Evolutionary conservation across 2,113 vertebrate species (phyloP).

Genomic region (Ptychochromis oligacanthus): DNA sequence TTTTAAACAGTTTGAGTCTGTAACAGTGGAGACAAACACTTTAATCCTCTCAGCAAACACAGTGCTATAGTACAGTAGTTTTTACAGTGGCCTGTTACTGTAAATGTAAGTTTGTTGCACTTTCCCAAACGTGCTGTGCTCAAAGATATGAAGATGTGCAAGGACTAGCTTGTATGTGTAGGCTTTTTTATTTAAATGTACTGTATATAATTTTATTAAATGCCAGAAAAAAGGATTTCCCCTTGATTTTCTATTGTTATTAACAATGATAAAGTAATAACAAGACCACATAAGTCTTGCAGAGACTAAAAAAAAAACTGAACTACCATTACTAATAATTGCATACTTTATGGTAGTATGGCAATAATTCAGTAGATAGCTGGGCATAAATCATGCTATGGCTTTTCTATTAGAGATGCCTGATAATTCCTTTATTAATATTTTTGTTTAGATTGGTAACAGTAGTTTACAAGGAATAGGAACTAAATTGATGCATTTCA

Average conservation of each 20-base stretch:
- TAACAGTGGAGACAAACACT: not conserved
- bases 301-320: too few relatives aligned
- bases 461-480: not conserved
- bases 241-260: not conserved
- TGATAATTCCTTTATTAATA: not conserved
- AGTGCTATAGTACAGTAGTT: not conserved
- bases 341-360: not conserved
- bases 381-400: not conserved
- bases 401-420: not conserved
- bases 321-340: not conserved
- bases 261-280: not conserved
- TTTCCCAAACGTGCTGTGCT: not conserved
- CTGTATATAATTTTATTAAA: not conserved
- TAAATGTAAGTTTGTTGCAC: not conserved
- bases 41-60: not conserved
- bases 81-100: accelerated
- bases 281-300: not conserved
- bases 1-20: not conserved
- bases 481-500: not conserved
- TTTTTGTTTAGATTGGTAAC: not conserved
- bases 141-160: not conserved
- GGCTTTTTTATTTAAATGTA: not conserved
- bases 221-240: not conserved
- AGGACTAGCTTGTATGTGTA: not conserved
- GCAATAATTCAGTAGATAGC: not conserved